Conservation (phyloP, 2,888 invertebrate genomes). For the Brachyopa scutellaris region DNA sequence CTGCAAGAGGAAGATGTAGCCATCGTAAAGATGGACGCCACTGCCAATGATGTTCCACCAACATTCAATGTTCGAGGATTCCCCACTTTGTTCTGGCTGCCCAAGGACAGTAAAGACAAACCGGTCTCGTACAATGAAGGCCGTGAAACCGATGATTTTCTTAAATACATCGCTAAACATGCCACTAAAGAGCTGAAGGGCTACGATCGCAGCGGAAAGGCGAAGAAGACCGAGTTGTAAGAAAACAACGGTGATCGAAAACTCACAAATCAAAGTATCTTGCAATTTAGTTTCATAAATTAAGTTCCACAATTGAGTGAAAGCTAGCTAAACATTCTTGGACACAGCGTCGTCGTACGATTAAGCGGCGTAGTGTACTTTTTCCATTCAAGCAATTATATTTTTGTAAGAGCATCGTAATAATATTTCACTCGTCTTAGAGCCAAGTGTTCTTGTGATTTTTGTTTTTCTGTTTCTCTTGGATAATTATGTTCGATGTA, state of each 20-base stretch:
- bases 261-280: constrained; percentile 30
- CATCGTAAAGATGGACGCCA: constrained; percentile 99
- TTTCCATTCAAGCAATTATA: constrained; percentile 21
- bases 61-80: constrained; percentile 96
- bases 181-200: constrained; percentile 93
- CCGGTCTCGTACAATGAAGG: constrained; percentile 96
- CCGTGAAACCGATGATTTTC: constrained; percentile 95
- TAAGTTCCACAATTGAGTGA: constrained; percentile 65
- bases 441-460: constrained; percentile 5
- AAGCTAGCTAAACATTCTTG: constrained; percentile 33
- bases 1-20: constrained; percentile 92
- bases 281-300: constrained; percentile 56
- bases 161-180: constrained; percentile 96
- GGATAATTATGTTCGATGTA: constrained; percentile 8
- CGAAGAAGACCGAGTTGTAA: constrained; percentile 81
- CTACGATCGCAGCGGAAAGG: constrained; percentile 92
- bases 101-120: constrained; percentile 89
- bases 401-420: constrained; percentile 25
- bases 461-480: background rate
- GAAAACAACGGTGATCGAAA: background rate
- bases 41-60: constrained; percentile 98
- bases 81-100: constrained; percentile 98
- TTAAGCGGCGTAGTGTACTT: constrained; percentile 8
- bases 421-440: constrained; percentile 15
- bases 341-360: constrained; percentile 1